A percentile compares a stretch with the other conserved stretches of the same genome.
These are phyloP conservation scores for Equus przewalskii DNA, from an alignment of 2,113 vertebrate species.

Conservation along the genomic window DNA sequence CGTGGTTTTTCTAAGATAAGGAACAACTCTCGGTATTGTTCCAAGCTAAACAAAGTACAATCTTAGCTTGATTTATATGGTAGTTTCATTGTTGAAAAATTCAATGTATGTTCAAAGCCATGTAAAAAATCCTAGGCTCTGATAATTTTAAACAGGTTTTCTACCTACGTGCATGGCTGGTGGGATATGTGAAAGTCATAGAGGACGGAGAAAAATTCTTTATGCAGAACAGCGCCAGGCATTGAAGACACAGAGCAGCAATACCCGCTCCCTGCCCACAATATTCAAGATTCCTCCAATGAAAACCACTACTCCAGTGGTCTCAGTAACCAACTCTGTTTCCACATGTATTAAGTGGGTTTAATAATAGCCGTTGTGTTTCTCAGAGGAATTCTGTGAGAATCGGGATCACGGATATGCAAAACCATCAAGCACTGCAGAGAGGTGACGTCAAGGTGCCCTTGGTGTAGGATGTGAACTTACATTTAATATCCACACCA, in stretches of 20 bases:
- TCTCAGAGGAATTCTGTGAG: not conserved
- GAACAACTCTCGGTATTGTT: not conserved
- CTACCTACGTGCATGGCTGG: not conserved
- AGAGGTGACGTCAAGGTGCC: not conserved
- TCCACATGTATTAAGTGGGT: not conserved
- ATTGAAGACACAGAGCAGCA: not conserved
- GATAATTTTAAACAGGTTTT: constrained; percentile 41
- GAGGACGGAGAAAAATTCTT: not conserved
- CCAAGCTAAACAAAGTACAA: not conserved
- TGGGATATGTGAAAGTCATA: not conserved
- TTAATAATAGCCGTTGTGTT: not conserved
- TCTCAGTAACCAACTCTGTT: not conserved
- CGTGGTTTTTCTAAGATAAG: not conserved
- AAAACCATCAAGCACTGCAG: not conserved
- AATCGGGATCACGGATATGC: not conserved
- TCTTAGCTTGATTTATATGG: not conserved
- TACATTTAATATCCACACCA: not conserved
- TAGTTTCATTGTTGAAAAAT: constrained; percentile 40
- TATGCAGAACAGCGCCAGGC: not conserved
- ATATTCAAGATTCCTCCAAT: not conserved
- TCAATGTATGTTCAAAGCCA: not conserved
- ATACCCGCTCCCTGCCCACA: not conserved
- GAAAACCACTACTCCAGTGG: not conserved
- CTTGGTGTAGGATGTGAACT: not conserved
- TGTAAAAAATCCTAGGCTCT: not conserved